phyloP scores from a whole-genome alignment of 2,797 vertebrate species.

The Remorina albescens region DNA sequence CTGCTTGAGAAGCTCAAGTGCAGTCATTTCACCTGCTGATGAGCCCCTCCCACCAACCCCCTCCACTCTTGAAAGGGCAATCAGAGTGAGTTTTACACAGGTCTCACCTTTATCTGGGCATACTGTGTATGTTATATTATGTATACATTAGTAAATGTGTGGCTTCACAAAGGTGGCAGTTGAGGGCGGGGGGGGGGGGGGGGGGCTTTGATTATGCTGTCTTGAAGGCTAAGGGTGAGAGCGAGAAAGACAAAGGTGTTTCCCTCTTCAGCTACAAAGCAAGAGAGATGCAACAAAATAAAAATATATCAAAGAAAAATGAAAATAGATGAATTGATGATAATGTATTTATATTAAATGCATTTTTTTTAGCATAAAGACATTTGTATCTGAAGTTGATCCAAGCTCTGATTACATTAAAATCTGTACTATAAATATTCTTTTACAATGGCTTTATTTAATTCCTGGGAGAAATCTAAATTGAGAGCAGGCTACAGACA shows the following conservation, averaged over 20 bases:
- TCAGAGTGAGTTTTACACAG: constrained; percentile 36
- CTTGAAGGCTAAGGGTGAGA: constrained; percentile 38
- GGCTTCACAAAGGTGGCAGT: constrained; percentile 24
- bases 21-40: constrained; percentile 65
- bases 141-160: constrained; percentile 53
- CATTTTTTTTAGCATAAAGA: neutral
- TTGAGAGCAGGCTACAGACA: constrained; percentile 26
- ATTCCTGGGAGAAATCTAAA: constrained; percentile 46
- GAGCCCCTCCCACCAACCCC: constrained; percentile 54
- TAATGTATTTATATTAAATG: neutral
- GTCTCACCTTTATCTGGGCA: constrained; percentile 28
- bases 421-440: constrained; percentile 12
- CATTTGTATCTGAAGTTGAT: neutral
- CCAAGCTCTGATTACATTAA: constrained; percentile 7
- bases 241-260: constrained; percentile 13
- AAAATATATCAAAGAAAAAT: constrained; percentile 1
- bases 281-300: neutral
- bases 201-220: constrained; percentile 42
- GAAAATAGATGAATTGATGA: neutral
- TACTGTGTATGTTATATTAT: constrained; percentile 60
- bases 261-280: constrained; percentile 21
- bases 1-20: constrained; percentile 29
- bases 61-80: constrained; percentile 45
- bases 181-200: constrained; percentile 9
- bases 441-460: constrained; percentile 33